Evolutionary conservation across 2,797 vertebrate species (phyloP).

Genomic region (Amniataba percoides): DNA sequence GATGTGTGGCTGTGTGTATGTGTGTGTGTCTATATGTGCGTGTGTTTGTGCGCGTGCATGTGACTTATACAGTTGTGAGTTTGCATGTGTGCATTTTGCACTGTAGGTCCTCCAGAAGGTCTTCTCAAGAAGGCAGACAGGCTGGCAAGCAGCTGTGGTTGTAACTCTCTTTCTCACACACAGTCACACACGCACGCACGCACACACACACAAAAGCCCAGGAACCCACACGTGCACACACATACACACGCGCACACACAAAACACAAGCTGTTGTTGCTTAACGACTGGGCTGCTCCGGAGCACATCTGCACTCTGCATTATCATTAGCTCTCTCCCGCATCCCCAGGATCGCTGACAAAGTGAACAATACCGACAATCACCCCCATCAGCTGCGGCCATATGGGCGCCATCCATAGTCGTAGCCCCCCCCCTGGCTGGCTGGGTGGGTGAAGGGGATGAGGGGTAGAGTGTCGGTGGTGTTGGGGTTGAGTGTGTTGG

Average conservation of each 20-base stretch:
- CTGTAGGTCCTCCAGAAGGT: constrained; percentile 61
- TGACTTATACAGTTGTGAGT: constrained; percentile 29
- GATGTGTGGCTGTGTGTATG: constrained; percentile 21
- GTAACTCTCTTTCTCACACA: constrained; percentile 59
- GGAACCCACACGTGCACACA: constrained; percentile 27
- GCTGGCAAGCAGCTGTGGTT: constrained; percentile 81
- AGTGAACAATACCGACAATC: constrained; percentile 90
- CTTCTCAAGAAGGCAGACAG: constrained; percentile 77
- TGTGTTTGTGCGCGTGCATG: constrained; percentile 17
- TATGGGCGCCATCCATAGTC: constrained; percentile 87
- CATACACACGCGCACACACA: constrained; percentile 48
- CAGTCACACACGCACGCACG: constrained; percentile 27
- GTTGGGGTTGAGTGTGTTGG: constrained; percentile 7
- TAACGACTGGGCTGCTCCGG: constrained; percentile 82
- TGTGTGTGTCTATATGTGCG: constrained; percentile 10
- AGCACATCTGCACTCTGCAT: constrained; percentile 89
- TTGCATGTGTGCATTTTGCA: constrained; percentile 43
- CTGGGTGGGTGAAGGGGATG: constrained; percentile 55
- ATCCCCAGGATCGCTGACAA: constrained; percentile 88
- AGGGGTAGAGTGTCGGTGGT: constrained; percentile 35
- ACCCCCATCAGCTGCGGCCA: constrained; percentile 88
- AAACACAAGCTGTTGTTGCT: constrained; percentile 81
- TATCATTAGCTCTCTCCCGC: constrained; percentile 86
- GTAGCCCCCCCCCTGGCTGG: constrained; percentile 59
- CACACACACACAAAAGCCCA: constrained; percentile 19